These are phyloP conservation scores for Adelosebastes latens DNA, from an alignment of 2,797 vertebrate genomes.

Conservation along the genomic window DNA sequence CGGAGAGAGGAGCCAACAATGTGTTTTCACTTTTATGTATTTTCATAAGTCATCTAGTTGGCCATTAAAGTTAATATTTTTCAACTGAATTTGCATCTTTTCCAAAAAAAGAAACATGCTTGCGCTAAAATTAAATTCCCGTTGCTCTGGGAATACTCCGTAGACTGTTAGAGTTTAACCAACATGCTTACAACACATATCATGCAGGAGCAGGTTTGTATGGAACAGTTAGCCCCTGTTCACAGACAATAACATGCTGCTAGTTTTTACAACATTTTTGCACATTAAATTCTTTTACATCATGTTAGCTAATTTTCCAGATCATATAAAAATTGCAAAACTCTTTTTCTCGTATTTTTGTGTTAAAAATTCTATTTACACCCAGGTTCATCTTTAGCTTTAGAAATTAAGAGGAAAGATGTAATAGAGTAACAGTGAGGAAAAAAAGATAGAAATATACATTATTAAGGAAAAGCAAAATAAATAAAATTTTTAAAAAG, in stretches of 20 bases:
- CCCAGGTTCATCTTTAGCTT: no score
- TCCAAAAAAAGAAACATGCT: slow-evolving; percentile 40
- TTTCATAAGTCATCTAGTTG: slow-evolving; percentile 77
- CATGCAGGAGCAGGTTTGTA: slow-evolving; percentile 40
- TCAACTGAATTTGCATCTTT: slow-evolving; percentile 62
- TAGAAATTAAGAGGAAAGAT: neutral
- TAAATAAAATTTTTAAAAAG: neutral
- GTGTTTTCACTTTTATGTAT: slow-evolving; percentile 81
- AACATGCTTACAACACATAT: slow-evolving; percentile 11
- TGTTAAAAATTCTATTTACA: neutral
- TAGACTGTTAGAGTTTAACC: neutral
- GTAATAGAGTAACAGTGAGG: neutral
- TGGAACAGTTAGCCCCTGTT: neutral
- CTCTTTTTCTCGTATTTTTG: neutral
- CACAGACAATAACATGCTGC: neutral
- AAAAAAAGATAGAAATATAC: neutral
- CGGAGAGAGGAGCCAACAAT: slow-evolving; percentile 70
- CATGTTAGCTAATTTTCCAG: neutral
- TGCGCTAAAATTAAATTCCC: slow-evolving; percentile 55
- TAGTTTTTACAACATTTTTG: neutral
- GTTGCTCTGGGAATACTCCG: neutral
- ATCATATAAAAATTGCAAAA: neutral
- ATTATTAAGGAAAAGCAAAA: neutral
- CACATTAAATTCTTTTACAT: neutral
- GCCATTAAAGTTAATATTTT: slow-evolving; percentile 67